These are phyloP conservation scores for Arbacia lixula DNA, from an alignment of 53 echinoderm and acorn worm genomes.

Conservation along the genomic window DNA sequence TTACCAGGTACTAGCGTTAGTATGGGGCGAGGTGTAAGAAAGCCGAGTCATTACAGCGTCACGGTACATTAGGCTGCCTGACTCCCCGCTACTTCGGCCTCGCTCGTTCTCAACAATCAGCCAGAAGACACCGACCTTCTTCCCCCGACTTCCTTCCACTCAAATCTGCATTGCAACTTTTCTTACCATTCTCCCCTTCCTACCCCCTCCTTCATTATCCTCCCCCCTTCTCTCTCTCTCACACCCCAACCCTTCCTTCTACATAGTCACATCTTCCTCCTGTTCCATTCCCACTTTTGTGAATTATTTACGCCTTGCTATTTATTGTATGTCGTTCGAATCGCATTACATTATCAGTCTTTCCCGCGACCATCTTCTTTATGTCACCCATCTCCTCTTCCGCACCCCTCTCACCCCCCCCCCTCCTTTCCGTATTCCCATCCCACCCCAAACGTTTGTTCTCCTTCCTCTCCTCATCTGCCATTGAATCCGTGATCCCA, in stretches of 20 bases:
- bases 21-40: slow-evolving; percentile 35
- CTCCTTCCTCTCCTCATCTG: too few relatives aligned
- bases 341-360: too few relatives aligned
- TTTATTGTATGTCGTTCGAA: too few relatives aligned
- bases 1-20: slow-evolving; percentile 19
- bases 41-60: slow-evolving; percentile 46
- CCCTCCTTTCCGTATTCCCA: too few relatives aligned
- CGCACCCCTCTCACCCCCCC: not conserved
- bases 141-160: not conserved
- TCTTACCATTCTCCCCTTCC: not conserved
- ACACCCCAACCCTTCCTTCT: not conserved
- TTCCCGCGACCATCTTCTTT: too few relatives aligned
- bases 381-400: not conserved
- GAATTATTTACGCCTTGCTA: too few relatives aligned
- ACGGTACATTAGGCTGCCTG: slow-evolving; percentile 37
- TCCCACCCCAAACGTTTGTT: too few relatives aligned
- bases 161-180: too few relatives aligned
- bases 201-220: not conserved
- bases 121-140: not conserved
- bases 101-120: not conserved
- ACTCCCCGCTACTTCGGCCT: not conserved
- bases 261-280: too few relatives aligned
- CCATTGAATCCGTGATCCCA: too few relatives aligned
- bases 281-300: too few relatives aligned
- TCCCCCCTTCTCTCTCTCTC: not conserved